phyloP scores from a whole-genome alignment of 2,113 vertebrate genomes.

The Willisornis vidua region DNA sequence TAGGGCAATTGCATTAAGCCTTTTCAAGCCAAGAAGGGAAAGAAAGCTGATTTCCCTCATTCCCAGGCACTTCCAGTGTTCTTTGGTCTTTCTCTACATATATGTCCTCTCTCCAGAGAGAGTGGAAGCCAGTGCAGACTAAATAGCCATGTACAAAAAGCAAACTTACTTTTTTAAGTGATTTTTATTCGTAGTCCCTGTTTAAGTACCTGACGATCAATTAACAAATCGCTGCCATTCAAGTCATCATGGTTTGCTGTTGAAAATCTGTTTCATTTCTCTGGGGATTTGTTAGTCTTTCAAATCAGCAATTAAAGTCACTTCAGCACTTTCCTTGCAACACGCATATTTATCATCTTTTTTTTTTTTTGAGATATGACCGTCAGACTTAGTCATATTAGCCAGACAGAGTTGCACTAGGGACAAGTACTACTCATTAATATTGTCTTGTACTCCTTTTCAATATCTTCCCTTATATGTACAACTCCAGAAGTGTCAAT shows the following conservation, averaged over 20 bases:
- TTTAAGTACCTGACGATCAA: background rate
- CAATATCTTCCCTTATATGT: background rate
- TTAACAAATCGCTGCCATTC: background rate
- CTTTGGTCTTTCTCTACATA: background rate
- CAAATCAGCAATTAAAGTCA: background rate
- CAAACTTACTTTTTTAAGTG: background rate
- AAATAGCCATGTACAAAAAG: rapidly evolving
- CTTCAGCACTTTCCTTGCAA: background rate
- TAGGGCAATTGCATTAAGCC: background rate
- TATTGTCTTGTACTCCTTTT: background rate
- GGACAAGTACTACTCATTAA: background rate
- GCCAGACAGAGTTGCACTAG: background rate
- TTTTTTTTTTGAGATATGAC: background rate
- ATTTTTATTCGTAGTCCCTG: background rate
- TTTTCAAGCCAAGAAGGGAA: background rate
- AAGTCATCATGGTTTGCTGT: background rate
- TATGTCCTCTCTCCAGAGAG: background rate
- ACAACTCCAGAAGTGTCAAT: background rate
- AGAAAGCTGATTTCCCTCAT: background rate
- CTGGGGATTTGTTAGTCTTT: background rate
- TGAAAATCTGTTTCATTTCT: background rate
- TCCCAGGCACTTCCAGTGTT: background rate
- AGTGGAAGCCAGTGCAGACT: background rate
- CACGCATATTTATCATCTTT: background rate
- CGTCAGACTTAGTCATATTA: background rate